Evolutionary conservation across 1,140 invertebrate species (phyloP).

Genomic region (Gyrodactylus bullatarudis): DNA sequence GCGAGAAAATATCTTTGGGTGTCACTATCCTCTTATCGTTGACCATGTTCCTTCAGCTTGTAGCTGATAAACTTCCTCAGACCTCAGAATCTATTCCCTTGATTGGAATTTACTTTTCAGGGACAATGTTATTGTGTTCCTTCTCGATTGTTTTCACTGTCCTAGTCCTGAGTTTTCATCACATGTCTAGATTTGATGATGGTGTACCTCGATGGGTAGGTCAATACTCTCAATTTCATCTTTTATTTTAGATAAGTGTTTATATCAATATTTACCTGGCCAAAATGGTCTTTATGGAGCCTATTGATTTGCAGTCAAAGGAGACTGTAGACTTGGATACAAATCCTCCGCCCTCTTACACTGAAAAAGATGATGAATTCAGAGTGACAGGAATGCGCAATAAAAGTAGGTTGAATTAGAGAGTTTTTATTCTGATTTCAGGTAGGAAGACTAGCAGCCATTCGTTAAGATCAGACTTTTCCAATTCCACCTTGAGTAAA

Average conservation of each 20-base stretch:
- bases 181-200: slow-evolving; percentile 18
- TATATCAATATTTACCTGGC: not conserved
- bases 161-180: slow-evolving; percentile 92
- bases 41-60: slow-evolving; percentile 26
- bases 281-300: not conserved
- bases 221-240: not conserved
- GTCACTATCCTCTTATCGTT: slow-evolving; percentile 27
- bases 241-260: not conserved
- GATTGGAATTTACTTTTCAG: slow-evolving; percentile 58
- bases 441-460: no score
- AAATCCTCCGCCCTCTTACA: not conserved
- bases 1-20: slow-evolving; percentile 35
- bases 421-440: no score
- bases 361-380: no score
- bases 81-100: slow-evolving; percentile 41
- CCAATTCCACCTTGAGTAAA: no score
- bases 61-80: slow-evolving; percentile 65
- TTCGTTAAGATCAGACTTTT: no score
- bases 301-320: not conserved
- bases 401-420: no score
- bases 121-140: slow-evolving; percentile 99
- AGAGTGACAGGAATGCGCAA: no score
- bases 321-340: not conserved
- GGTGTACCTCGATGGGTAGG: not conserved
- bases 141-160: slow-evolving; percentile 93